phyloP scores from a whole-genome alignment of 1,140 invertebrate genomes.

The Polyergus mexicanus region DNA sequence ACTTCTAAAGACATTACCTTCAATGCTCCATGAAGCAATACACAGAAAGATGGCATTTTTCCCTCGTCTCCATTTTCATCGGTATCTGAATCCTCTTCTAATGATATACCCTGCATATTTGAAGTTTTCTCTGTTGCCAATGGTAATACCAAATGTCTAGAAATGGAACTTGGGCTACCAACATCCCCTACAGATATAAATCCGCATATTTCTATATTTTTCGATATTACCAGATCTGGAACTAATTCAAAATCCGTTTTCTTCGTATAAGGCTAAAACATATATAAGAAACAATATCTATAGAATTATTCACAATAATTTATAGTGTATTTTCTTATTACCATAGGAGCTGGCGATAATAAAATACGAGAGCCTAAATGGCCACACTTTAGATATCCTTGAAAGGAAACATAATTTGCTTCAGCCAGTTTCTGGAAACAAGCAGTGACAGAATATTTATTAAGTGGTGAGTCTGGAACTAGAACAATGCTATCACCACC shows the following conservation, averaged over 20 bases:
- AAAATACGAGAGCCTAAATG: slow-evolving; percentile 91
- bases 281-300: not conserved
- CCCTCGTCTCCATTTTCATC: slow-evolving; percentile 92
- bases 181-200: slow-evolving; percentile 94
- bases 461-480: slow-evolving; percentile 88
- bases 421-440: slow-evolving; percentile 92
- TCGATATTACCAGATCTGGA: slow-evolving; percentile 88
- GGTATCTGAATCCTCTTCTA: slow-evolving; percentile 88
- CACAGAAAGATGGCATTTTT: slow-evolving; percentile 95
- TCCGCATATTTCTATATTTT: slow-evolving; percentile 92
- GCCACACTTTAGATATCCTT: slow-evolving; percentile 92
- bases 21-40: slow-evolving; percentile 96
- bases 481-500: slow-evolving; percentile 89
- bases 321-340: slow-evolving; percentile 75
- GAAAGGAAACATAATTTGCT: slow-evolving; percentile 92
- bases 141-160: slow-evolving; percentile 95
- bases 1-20: slow-evolving; percentile 89
- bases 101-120: slow-evolving; percentile 87
- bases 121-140: slow-evolving; percentile 87
- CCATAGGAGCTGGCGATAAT: slow-evolving; percentile 92
- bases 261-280: slow-evolving; percentile 88
- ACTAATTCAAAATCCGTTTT: slow-evolving; percentile 89
- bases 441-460: slow-evolving; percentile 88
- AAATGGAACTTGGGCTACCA: slow-evolving; percentile 97
- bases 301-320: not conserved